These are phyloP conservation scores for Catharus minimus DNA, from an alignment of 2,113 vertebrate species.

Conservation along the genomic window DNA sequence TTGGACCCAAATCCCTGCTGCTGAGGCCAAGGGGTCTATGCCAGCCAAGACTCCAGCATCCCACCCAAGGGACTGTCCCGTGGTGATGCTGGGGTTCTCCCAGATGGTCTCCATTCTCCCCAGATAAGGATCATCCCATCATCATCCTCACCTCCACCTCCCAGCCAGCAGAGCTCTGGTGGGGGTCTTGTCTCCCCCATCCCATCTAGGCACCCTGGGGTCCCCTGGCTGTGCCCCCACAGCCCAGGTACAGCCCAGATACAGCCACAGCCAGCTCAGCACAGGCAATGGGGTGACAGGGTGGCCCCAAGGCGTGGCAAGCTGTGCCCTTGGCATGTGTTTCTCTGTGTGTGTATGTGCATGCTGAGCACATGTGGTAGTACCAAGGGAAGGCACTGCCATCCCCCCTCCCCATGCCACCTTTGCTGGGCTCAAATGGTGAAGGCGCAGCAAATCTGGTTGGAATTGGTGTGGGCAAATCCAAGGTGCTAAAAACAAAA, in stretches of 20 bases:
- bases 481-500: constrained; percentile 55
- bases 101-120: not conserved
- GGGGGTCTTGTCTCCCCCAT: not conserved
- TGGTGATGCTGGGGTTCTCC: not conserved
- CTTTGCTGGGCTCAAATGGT: not conserved
- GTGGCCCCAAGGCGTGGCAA: rapidly evolving
- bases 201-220: not conserved
- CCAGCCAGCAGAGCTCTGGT: not conserved
- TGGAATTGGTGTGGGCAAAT: constrained; percentile 33
- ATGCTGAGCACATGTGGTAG: not conserved
- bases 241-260: not conserved
- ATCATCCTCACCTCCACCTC: not conserved
- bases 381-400: not conserved
- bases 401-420: not conserved
- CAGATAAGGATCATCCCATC: constrained; percentile 2
- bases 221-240: not conserved
- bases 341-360: not conserved
- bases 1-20: not conserved
- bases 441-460: not conserved
- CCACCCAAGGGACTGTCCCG: not conserved
- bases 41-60: not conserved
- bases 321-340: not conserved
- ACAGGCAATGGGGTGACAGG: not conserved
- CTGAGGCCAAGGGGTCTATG: not conserved
- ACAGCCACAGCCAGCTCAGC: not conserved